Evolutionary conservation across 2,888 invertebrate genomes (phyloP).

Genomic region (Lucinisca nassula): DNA sequence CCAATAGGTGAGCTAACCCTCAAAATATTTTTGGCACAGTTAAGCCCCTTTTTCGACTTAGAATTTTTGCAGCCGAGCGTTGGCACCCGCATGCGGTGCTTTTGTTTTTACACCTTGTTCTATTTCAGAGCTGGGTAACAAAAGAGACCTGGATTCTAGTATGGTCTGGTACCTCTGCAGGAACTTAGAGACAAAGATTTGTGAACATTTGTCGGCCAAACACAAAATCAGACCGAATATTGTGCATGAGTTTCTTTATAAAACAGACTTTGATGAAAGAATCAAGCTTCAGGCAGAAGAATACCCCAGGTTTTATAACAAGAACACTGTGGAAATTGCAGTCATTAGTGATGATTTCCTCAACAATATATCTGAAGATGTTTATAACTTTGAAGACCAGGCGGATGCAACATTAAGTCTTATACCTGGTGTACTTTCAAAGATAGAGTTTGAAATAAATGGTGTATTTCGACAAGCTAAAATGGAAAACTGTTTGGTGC

Average conservation of each 20-base stretch:
- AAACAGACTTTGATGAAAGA: not conserved
- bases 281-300: not conserved
- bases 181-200: not conserved
- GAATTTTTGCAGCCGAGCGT: no score
- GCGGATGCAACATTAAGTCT: not conserved
- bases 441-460: not conserved
- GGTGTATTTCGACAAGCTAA: slow-evolving; percentile 2
- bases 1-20: no score
- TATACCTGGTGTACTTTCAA: not conserved
- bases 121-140: slow-evolving; percentile 1
- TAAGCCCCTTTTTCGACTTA: no score
- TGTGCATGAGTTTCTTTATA: not conserved
- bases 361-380: not conserved
- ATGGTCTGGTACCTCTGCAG: not conserved
- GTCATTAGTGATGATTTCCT: not conserved
- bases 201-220: not conserved
- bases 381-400: not conserved
- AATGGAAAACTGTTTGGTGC: not conserved
- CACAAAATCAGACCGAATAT: not conserved
- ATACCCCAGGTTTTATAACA: not conserved
- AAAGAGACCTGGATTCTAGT: not conserved
- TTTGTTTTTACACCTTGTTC: no score
- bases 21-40: no score
- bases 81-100: no score
- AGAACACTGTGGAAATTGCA: not conserved